Conservation (phyloP, 2,113 vertebrate species). For the Genyomyrus donnyi region DNA sequence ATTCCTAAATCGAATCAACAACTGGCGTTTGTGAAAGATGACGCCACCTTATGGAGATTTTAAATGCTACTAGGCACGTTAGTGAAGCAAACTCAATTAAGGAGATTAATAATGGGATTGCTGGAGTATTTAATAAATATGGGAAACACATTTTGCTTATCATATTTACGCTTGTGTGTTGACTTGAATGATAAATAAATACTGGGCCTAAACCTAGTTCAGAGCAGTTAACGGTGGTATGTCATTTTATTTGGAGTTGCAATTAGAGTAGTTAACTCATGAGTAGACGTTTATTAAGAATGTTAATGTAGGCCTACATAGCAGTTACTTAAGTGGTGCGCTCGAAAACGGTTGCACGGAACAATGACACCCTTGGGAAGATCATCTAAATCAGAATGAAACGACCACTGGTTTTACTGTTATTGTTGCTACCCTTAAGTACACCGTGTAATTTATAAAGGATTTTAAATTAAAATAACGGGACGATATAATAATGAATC, state of each 20-base stretch:
- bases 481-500: not conserved
- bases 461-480: not conserved
- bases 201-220: not conserved
- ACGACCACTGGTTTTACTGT: not conserved
- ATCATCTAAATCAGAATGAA: not conserved
- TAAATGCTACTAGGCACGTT: not conserved
- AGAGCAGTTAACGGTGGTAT: not conserved
- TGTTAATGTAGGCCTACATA: not conserved
- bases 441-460: not conserved
- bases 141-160: not conserved
- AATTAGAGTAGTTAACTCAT: not conserved
- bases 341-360: not conserved
- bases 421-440: not conserved
- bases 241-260: not conserved
- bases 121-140: not conserved
- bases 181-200: not conserved
- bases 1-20: not conserved
- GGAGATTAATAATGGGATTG: not conserved
- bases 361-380: not conserved
- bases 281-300: not conserved
- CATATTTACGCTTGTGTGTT: not conserved
- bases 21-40: not conserved
- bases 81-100: not conserved
- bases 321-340: not conserved
- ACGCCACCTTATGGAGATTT: slow-evolving; percentile 25